Base-by-base conservation (phyloP, 2,113 vertebrate genomes). In the Sphyrna mokarran region DNA sequence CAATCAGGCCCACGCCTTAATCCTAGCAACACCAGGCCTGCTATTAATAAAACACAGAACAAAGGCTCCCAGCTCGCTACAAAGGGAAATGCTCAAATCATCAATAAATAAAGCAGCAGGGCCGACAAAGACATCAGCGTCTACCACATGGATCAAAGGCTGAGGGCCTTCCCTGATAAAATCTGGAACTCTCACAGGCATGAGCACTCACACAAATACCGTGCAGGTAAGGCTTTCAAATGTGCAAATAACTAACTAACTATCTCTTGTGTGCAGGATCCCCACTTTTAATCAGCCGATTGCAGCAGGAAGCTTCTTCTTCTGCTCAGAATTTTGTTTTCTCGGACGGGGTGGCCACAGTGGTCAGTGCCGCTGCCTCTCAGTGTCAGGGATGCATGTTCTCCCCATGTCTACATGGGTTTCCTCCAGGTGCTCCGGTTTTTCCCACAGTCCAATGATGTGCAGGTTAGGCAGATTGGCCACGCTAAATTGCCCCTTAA, bases 181-280 rank as follows among this genome's bases (percentile, higher is more conserved):
- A 69, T 94, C 91, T 94, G 91, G 18, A 43, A 43, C 91, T 94
- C 70, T 94, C 91, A 94, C 66, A 94, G 69, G 91, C 63, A 40
- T 58, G 37, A 69, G 91, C 91, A 43, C 91, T 94, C n/a, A 40
- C 91, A 94, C 66, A 13, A 94, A 94, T 69, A 37, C 91, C 91
- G 69, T 37, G 40, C 91, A 94, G 91, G 91, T 94, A 70, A 63
- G 48, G 48, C n/a, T 94, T 94, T 94, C n/a, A 70, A 61, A 68
- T 0, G 2, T 69, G n/a, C 11, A 37, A 40, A 33, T n/a, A n/a
- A n/a, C n/a, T n/a, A n/a, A n/a, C n/a, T 22, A 43, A 16, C 91
- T n/a, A 22, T 6, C 66, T 16, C 37, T 22, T 26, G 43, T 94
- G 63, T 8, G 43, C 66, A 94, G 91, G n/a, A 7, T 8, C n/a